Percentiles rank a stretch among this genome's conserved stretches.
Conservation (phyloP, 2,113 vertebrate genomes). For the Charadrius vociferus region DNA sequence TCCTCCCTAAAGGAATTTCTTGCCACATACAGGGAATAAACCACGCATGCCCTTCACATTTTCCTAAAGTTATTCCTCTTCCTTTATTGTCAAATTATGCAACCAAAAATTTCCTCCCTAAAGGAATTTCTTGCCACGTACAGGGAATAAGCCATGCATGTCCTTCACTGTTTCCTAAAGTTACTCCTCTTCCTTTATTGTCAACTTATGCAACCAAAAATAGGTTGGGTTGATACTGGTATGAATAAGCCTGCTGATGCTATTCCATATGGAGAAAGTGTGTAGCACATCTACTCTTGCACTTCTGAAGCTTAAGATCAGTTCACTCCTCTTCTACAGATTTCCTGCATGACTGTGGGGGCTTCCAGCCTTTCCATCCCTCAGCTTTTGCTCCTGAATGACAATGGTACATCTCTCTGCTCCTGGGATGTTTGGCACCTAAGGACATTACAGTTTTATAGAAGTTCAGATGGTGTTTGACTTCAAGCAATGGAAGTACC, state of each 20-base stretch:
- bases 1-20: not conserved
- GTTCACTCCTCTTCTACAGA: not conserved
- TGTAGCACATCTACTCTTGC: not conserved
- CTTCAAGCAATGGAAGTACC: not conserved
- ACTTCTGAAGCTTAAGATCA: not conserved
- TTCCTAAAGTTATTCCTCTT: not conserved
- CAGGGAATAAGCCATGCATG: not conserved
- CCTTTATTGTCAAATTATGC: not conserved
- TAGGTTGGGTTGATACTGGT: not conserved
- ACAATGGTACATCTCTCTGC: not conserved
- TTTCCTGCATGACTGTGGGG: not conserved
- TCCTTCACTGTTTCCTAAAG: not conserved
- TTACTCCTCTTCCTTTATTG: not conserved
- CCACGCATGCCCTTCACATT: not conserved
- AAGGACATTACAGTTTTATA: not conserved
- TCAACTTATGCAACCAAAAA: not conserved
- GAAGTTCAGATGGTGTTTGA: not conserved
- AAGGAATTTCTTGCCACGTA: not conserved
- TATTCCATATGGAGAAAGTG: not conserved
- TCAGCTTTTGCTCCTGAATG: not conserved
- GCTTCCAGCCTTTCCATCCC: not conserved
- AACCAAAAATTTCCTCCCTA: not conserved
- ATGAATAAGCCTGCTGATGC: conserved; percentile 9
- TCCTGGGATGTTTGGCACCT: not conserved
- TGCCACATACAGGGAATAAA: not conserved